Evolutionary conservation across 2,113 vertebrate species (phyloP).

Genomic region (Myotis lucifugus): DNA sequence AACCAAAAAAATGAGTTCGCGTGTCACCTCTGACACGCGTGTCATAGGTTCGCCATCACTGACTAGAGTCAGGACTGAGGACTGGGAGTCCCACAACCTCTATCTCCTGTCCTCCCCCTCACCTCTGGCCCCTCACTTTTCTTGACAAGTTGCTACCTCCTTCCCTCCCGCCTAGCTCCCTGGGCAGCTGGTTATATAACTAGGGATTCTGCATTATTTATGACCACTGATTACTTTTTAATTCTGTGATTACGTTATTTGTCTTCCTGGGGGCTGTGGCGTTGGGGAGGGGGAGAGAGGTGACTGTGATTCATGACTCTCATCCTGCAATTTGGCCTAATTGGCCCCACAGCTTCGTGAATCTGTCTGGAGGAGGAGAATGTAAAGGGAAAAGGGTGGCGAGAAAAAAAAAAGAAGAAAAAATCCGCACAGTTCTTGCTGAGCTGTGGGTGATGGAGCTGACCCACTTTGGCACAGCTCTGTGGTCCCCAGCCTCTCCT

Average conservation of each 20-base stretch:
- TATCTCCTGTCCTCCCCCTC: no score
- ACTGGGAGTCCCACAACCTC: neutral
- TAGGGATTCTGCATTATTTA: slow-evolving; percentile 79
- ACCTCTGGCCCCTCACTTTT: neutral
- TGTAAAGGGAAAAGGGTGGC: slow-evolving; percentile 28
- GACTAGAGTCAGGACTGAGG: neutral
- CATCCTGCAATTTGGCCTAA: slow-evolving; percentile 66
- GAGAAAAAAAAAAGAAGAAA: neutral
- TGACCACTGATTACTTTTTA: slow-evolving; percentile 81
- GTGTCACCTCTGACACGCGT: no score
- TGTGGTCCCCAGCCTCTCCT: slow-evolving; percentile 60
- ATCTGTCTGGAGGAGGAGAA: slow-evolving; percentile 46
- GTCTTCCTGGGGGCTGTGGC: slow-evolving; percentile 54
- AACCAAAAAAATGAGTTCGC: no score
- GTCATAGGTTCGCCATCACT: no score
- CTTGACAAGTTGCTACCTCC: slow-evolving; percentile 3
- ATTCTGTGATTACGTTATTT: slow-evolving; percentile 78
- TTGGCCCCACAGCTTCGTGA: slow-evolving; percentile 54
- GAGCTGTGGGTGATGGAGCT: slow-evolving; percentile 64
- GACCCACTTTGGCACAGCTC: slow-evolving; percentile 75
- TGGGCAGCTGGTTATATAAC: slow-evolving; percentile 69
- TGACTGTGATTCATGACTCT: slow-evolving; percentile 60
- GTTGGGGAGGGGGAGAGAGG: neutral
- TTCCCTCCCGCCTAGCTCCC: slow-evolving; percentile 27
- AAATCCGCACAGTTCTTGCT: slow-evolving; percentile 46